phyloP scores from a whole-genome alignment of 1,140 invertebrate species.

The Penaeus indicus region DNA sequence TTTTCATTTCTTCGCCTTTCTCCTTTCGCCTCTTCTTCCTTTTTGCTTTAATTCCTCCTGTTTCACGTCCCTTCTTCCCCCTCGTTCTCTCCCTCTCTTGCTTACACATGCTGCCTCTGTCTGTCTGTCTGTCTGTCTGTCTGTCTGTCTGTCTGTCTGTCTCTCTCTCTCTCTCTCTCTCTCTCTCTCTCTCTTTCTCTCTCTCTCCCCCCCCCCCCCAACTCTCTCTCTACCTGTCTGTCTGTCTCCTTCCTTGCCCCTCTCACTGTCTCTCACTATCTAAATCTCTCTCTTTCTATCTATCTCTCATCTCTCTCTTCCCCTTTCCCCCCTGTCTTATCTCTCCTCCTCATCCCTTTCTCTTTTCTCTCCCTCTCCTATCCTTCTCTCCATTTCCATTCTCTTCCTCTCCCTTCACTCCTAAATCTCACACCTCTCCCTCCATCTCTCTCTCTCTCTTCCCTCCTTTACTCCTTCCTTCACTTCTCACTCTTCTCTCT shows the following conservation, averaged over 20 bases:
- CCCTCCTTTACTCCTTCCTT: too few species aligned
- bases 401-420: background rate
- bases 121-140: too few species aligned
- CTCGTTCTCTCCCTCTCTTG: too few species aligned
- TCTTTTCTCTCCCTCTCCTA: background rate
- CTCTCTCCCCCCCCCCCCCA: background rate
- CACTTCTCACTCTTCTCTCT: background rate
- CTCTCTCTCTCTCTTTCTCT: background rate
- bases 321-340: background rate
- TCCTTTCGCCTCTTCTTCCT: too few species aligned
- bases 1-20: too few species aligned
- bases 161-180: background rate
- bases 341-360: background rate
- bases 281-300: background rate
- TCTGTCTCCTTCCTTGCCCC: background rate
- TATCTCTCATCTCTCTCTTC: background rate
- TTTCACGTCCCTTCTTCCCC: too few species aligned
- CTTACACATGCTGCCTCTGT: too few species aligned
- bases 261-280: background rate
- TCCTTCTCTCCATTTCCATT: background rate
- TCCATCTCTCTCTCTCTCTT: background rate
- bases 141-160: background rate
- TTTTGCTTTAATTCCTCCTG: too few species aligned
- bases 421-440: background rate
- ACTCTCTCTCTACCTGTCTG: too few species aligned